Evolutionary conservation across 2,113 vertebrate species (phyloP).

Genomic region (Erythrolamprus reginae): DNA sequence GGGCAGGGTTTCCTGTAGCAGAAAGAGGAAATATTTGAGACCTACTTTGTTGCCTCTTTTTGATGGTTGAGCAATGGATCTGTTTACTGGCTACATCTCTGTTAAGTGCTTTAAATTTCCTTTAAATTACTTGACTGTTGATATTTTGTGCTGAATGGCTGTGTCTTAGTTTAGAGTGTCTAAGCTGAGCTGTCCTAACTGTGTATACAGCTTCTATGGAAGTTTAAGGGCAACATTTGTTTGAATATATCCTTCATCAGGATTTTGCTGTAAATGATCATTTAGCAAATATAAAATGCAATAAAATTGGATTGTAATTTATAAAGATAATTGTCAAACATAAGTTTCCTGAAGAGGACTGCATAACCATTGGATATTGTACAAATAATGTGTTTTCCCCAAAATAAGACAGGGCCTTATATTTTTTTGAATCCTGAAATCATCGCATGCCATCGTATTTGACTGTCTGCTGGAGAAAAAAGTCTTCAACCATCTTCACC

Average conservation of each 20-base stretch:
- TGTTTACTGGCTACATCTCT: neutral
- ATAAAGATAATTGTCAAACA: no score
- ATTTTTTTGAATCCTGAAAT: no score
- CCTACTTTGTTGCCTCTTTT: neutral
- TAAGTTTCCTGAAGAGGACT: no score
- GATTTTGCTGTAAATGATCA: no score
- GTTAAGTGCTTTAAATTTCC: neutral
- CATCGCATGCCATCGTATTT: neutral
- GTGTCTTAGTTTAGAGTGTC: neutral
- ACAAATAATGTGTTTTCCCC: no score
- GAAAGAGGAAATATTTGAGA: neutral
- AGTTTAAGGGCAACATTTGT: neutral
- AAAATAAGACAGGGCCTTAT: no score
- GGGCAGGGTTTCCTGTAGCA: neutral
- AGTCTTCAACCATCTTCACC: neutral
- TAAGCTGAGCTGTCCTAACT: neutral
- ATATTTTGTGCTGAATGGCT: neutral
- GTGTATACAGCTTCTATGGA: neutral
- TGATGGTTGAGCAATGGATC: neutral
- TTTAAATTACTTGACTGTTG: conserved; percentile 10
- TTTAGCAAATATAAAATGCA: no score
- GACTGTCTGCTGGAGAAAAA: neutral
- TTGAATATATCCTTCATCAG: conserved; percentile 1
- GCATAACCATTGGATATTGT: no score
- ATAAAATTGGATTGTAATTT: no score